phyloP scores from a whole-genome alignment of 2,113 vertebrate species.

The Engraulis encrasicolus region DNA sequence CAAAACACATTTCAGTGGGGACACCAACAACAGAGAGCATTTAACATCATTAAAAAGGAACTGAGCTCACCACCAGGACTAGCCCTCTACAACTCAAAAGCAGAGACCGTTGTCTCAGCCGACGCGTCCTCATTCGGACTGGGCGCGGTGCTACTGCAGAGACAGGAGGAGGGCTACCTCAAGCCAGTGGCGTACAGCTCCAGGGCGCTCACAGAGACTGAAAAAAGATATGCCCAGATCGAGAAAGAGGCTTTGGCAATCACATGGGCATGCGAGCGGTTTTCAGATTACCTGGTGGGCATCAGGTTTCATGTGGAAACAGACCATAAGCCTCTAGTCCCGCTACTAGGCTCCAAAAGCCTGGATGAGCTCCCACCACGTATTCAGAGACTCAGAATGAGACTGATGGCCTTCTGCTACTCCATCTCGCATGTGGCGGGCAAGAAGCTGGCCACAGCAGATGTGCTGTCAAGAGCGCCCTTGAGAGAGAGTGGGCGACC shows the following conservation, averaged over 20 bases:
- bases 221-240: slow-evolving; percentile 16
- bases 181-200: no score
- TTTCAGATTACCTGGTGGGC: slow-evolving; percentile 21
- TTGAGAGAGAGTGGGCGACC: background rate
- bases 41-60: slow-evolving; percentile 11
- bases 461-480: slow-evolving; percentile 26
- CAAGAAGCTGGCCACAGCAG: slow-evolving; percentile 30
- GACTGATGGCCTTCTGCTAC: background rate
- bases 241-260: background rate
- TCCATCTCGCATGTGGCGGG: slow-evolving; percentile 22
- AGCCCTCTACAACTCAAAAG: background rate
- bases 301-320: slow-evolving; percentile 14
- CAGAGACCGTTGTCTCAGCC: slow-evolving; percentile 27
- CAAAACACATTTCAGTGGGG: slow-evolving; percentile 24
- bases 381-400: slow-evolving; percentile 12
- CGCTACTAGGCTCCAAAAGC: background rate
- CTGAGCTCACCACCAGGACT: slow-evolving; percentile 16
- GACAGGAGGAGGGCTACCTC: background rate
- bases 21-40: slow-evolving; percentile 11
- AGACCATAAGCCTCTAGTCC: slow-evolving; percentile 34
- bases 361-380: slow-evolving; percentile 31
- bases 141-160: slow-evolving; percentile 31
- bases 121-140: slow-evolving; percentile 32
- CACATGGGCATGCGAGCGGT: slow-evolving; percentile 38
- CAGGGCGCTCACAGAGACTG: slow-evolving; percentile 3